Evolutionary conservation across 2,797 vertebrate species (phyloP).

Genomic region (Cheirogaleus major): DNA sequence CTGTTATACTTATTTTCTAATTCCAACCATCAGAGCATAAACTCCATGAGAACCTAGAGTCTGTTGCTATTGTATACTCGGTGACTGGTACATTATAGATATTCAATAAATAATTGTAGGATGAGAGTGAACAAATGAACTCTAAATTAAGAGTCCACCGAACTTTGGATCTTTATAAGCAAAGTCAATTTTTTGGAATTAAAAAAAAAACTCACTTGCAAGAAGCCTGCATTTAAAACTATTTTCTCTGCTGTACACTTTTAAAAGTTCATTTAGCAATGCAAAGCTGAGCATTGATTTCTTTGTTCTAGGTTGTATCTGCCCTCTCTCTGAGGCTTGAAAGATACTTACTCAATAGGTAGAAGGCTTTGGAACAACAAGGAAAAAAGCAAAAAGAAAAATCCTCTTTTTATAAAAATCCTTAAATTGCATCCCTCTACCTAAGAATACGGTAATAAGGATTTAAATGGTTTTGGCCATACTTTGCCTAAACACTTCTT

Average conservation of each 20-base stretch:
- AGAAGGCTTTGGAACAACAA: constrained; percentile 1
- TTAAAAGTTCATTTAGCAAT: constrained; percentile 7
- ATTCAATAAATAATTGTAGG: not conserved
- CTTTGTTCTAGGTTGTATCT: not conserved
- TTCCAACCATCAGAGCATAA: not conserved
- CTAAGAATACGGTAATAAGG: constrained; percentile 14
- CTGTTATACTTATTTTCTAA: not conserved
- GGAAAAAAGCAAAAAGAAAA: not conserved
- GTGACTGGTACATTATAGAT: not conserved
- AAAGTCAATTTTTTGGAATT: constrained; percentile 3
- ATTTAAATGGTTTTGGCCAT: constrained; percentile 25
- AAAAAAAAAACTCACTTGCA: not conserved
- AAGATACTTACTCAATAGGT: not conserved
- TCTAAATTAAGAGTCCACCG: not conserved
- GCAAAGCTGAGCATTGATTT: not conserved
- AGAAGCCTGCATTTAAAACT: not conserved
- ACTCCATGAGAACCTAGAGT: not conserved
- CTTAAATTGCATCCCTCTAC: not conserved
- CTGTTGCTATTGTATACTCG: not conserved
- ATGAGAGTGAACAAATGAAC: not conserved
- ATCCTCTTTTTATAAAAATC: constrained; percentile 28
- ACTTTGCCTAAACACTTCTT: not conserved
- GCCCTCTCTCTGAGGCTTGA: not conserved
- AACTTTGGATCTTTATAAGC: not conserved
- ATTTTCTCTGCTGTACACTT: not conserved